Evolutionary conservation across 1,140 invertebrate genomes (phyloP).

Genomic region (Odontomachus brunneus): DNA sequence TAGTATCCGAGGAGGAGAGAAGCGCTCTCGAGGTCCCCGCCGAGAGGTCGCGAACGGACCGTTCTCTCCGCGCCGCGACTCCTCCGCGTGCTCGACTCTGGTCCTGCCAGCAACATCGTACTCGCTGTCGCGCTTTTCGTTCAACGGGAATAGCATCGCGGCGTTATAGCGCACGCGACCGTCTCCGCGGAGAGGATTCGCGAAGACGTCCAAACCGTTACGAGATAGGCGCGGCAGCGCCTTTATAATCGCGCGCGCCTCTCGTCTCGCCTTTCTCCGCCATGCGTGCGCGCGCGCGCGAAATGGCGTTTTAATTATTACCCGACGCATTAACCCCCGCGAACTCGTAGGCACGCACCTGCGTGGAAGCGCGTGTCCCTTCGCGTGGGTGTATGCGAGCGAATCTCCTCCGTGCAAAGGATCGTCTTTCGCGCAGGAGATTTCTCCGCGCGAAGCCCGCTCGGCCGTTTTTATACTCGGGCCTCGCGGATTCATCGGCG

Average conservation of each 20-base stretch:
- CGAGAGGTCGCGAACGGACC: slow-evolving; percentile 31
- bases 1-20: slow-evolving; percentile 10
- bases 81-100: background rate
- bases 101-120: no score
- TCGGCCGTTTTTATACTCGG: slow-evolving; percentile 22
- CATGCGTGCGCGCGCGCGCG: slow-evolving; percentile 18
- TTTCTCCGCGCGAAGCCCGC: slow-evolving; percentile 18
- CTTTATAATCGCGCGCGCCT: slow-evolving; percentile 61
- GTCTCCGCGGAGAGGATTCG: slow-evolving; percentile 30
- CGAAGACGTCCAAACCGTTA: slow-evolving; percentile 69
- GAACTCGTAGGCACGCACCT: slow-evolving; percentile 68
- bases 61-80: slow-evolving; percentile 8
- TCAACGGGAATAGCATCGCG: background rate
- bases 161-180: background rate
- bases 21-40: background rate
- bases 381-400: slow-evolving; percentile 64
- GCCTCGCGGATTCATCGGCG: slow-evolving; percentile 7
- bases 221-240: slow-evolving; percentile 68
- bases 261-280: slow-evolving; percentile 65
- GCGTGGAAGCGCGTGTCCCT: slow-evolving; percentile 62
- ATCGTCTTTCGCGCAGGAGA: slow-evolving; percentile 31
- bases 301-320: slow-evolving; percentile 77
- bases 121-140: background rate
- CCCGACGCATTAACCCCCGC: slow-evolving; percentile 73
- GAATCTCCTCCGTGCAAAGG: slow-evolving; percentile 40